phyloP scores from a whole-genome alignment of 2,888 invertebrate genomes.

The Trichogramma dendrolimi region DNA sequence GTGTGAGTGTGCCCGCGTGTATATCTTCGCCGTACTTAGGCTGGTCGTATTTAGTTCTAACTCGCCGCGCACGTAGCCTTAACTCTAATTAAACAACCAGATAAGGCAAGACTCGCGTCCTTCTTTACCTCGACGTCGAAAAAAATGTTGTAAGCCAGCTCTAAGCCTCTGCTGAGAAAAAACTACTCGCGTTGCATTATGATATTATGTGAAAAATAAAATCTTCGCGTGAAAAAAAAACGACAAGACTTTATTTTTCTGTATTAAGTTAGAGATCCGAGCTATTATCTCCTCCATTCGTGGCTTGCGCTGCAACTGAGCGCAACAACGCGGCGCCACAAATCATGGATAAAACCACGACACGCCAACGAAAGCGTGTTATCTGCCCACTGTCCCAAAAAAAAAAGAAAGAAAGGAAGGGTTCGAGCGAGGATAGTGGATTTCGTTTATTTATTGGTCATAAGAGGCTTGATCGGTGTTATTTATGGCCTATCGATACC shows the following conservation, averaged over 20 bases:
- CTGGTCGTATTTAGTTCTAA: too few species aligned
- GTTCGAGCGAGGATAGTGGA: neutral
- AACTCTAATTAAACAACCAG: conserved; percentile 23
- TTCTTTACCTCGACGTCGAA: too few species aligned
- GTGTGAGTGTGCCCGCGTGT: too few species aligned
- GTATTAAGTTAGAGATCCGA: too few species aligned
- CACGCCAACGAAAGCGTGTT: neutral
- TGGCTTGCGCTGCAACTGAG: neutral
- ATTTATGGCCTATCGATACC: too few species aligned
- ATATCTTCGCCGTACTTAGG: too few species aligned
- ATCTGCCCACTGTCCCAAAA: neutral
- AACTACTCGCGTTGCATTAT: too few species aligned
- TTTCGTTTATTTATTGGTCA: conserved; percentile 12
- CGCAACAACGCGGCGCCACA: neutral
- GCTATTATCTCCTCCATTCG: neutral
- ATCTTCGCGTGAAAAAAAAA: too few species aligned
- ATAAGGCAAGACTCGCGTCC: conserved; percentile 7
- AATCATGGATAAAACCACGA: conserved; percentile 14
- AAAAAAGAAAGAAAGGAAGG: neutral
- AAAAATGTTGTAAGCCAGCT: too few species aligned
- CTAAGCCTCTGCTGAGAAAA: too few species aligned
- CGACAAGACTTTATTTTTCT: too few species aligned
- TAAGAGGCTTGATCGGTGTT: neutral
- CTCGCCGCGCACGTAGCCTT: neutral
- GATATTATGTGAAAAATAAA: too few species aligned